Percentiles rank a stretch among this genome's conserved stretches.
Evolutionary conservation across 2,113 vertebrate species (phyloP).

Genomic region (Albula glossodonta): DNA sequence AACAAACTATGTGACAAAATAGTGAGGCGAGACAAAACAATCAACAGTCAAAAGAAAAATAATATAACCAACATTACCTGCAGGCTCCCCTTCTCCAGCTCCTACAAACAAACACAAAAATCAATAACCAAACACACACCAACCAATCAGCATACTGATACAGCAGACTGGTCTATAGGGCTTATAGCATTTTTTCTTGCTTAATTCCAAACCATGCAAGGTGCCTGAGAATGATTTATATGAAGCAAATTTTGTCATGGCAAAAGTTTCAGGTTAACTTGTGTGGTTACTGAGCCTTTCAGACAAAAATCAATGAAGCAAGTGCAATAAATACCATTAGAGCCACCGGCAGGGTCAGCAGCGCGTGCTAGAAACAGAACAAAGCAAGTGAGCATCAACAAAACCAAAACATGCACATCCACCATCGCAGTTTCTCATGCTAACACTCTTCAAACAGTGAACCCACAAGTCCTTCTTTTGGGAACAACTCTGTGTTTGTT

Average conservation of each 20-base stretch:
- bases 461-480: neutral
- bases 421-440: neutral
- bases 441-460: neutral
- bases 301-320: neutral
- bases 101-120: constrained; percentile 37
- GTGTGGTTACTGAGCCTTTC: neutral
- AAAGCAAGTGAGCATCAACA: neutral
- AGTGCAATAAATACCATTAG: constrained; percentile 20
- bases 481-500: neutral
- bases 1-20: no score
- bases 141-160: neutral
- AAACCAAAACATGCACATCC: neutral
- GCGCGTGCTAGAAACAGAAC: constrained; percentile 35
- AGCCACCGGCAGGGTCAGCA: neutral
- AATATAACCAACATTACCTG: constrained; percentile 56
- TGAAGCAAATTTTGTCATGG: neutral
- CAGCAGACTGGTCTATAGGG: neutral
- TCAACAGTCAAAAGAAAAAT: neutral
- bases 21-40: neutral
- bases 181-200: neutral
- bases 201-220: neutral
- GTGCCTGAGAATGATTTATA: neutral
- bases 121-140: neutral
- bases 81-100: constrained; percentile 42
- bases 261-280: neutral